phyloP scores from a whole-genome alignment of 1,140 invertebrate genomes.

The Eumaeus atala region DNA sequence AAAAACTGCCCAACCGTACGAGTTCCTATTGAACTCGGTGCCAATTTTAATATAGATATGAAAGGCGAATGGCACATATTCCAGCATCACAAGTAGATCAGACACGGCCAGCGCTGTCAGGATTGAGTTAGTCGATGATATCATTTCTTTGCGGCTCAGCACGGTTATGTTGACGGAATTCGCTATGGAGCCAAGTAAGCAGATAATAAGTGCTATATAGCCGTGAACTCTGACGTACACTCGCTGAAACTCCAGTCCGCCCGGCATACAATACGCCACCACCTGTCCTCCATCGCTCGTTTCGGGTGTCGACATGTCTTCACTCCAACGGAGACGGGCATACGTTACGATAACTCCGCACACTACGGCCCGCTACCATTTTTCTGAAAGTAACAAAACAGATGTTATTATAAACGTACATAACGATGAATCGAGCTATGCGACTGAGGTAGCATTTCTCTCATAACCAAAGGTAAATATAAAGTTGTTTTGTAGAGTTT shows the following conservation, averaged over 20 bases:
- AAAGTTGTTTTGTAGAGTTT: too few species aligned
- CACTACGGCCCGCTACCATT: background rate
- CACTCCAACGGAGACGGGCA: conserved; percentile 4
- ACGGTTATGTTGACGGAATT: conserved; percentile 96
- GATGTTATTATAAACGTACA: too few species aligned
- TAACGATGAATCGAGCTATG: too few species aligned
- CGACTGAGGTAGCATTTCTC: too few species aligned
- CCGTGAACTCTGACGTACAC: conserved; percentile 61
- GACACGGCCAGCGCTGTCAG: conserved; percentile 91
- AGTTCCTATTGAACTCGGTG: conserved; percentile 73
- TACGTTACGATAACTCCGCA: background rate
- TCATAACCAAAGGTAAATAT: too few species aligned
- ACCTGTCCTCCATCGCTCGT: conserved; percentile 20
- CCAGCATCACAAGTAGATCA: conserved; percentile 93
- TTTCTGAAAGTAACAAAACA: background rate
- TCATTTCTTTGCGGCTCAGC: conserved; percentile 91
- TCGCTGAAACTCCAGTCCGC: conserved; percentile 56
- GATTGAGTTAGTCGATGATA: conserved; percentile 89
- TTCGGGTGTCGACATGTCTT: conserved; percentile 33
- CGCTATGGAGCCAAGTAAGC: conserved; percentile 91
- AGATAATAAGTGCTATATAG: conserved; percentile 79
- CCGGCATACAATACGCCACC: conserved; percentile 59
- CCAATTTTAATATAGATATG: conserved; percentile 82
- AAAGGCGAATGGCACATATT: conserved; percentile 92
- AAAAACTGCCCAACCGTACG: conserved; percentile 87